Evolutionary conservation across 2,113 vertebrate species (phyloP).

Genomic region (Platichthys stellatus): DNA sequence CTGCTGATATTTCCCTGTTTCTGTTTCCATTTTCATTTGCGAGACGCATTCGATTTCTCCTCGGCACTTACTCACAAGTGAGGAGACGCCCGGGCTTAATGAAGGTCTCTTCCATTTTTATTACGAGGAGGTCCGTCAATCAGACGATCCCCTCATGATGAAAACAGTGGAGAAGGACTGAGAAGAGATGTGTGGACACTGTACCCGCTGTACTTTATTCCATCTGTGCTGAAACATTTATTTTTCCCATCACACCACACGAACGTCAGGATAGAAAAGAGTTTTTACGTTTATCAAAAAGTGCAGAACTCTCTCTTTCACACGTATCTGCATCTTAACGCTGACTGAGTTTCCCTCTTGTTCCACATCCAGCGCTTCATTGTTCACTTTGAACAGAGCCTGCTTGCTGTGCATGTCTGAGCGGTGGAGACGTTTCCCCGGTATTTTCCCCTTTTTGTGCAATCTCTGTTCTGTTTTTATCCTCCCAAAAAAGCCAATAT

Average conservation of each 20-base stretch:
- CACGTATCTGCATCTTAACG: background rate
- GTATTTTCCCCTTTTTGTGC: no score
- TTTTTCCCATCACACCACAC: no score
- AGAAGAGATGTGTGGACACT: slow-evolving; percentile 4
- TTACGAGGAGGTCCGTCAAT: slow-evolving; percentile 53
- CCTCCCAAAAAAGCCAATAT: background rate
- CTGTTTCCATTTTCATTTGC: slow-evolving; percentile 51
- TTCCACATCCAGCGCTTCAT: background rate
- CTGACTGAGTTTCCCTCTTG: background rate
- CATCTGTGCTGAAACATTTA: background rate
- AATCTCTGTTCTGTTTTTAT: background rate
- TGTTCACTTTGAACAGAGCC: slow-evolving; percentile 12
- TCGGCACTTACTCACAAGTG: slow-evolving; percentile 8
- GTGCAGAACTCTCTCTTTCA: slow-evolving; percentile 3
- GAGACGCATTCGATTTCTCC: slow-evolving; percentile 26
- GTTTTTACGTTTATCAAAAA: no score
- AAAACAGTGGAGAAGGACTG: slow-evolving; percentile 31
- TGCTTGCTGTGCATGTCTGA: background rate
- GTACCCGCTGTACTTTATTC: no score
- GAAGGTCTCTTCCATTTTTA: slow-evolving; percentile 59
- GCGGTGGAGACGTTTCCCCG: no score
- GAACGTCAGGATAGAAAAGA: no score
- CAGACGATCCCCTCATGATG: slow-evolving; percentile 39
- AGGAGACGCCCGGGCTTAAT: slow-evolving; percentile 51
- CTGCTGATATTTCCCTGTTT: background rate